Conservation (phyloP, 2,888 invertebrate genomes). For the Gnatocerus cornutus region DNA sequence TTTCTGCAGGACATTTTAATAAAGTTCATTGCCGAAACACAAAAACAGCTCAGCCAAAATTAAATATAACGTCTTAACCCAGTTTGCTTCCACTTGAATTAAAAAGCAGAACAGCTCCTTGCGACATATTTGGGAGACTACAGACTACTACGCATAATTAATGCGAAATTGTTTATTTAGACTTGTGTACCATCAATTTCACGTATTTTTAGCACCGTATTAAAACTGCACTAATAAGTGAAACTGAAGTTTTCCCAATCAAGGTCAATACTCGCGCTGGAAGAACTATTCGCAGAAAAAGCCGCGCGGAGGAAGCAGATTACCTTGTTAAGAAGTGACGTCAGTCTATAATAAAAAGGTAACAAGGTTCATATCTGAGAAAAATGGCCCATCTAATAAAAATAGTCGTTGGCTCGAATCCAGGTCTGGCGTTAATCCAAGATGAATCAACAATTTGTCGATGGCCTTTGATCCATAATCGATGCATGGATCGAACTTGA, state of each 20-base stretch:
- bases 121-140: constrained; percentile 20
- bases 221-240: too few relatives aligned
- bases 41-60: constrained; percentile 9
- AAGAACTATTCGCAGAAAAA: constrained; percentile 16
- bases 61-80: constrained; percentile 22
- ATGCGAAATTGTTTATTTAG: constrained; percentile 3
- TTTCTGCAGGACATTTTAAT: not conserved
- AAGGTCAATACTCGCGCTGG: constrained; percentile 28
- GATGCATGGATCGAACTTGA: constrained; percentile 38
- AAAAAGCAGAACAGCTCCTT: constrained; percentile 23
- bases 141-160: constrained; percentile 13
- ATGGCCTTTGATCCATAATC: constrained; percentile 16
- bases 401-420: constrained; percentile 24
- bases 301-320: constrained; percentile 42
- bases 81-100: not conserved
- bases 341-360: constrained; percentile 21
- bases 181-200: not conserved
- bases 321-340: constrained; percentile 40
- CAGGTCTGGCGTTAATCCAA: constrained; percentile 30
- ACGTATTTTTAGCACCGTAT: not conserved
- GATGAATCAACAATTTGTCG: constrained; percentile 27
- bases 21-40: constrained; percentile 8
- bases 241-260: constrained; percentile 22
- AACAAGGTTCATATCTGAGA: constrained; percentile 1
- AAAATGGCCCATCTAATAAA: constrained; percentile 13